Base-by-base conservation (phyloP, 1,140 invertebrate species). In the Neuroterus valhalla region DNA sequence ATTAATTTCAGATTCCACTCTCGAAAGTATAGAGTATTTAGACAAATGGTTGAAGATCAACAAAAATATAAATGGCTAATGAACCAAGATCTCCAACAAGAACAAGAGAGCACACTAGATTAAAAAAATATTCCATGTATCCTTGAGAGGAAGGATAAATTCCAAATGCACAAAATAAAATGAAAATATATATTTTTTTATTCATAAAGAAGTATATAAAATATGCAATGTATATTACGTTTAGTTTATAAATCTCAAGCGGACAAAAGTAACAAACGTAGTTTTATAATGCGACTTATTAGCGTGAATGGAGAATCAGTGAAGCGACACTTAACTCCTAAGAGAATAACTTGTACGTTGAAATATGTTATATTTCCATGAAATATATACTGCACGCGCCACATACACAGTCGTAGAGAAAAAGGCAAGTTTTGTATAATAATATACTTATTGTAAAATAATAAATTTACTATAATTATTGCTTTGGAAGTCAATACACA, bases 21-120 rank as follows among this genome's bases (percentile, higher is more conserved):
- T 70, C 94, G 92, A 81, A 98, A 98, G 85, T 98, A 96, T 86
- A 87, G 89, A 83, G 95, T 98, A 1, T 98, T 96, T 85, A 87
- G 94, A 31, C 93, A 93, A 90, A 96, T 98, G 94, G 87, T 96
- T 17, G 88, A 94, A 77, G 92, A 97, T 90, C 97, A 98, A 86
- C 85, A 92, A 21, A 89, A 92, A 44, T 97, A 97, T 81, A 93
- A 89, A 81, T 86, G 89, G 70, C 83, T 88, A 10, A 90, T 89
- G 87, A 83, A 76, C 15, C 72, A 79, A 38, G 17, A 43, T 55
- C 1, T 26, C 43, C 70, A 70, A 74, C 23, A 8, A 44, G 48
- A 50, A 6, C 50, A n/a, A n/a, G n/a, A n/a, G 46, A 71, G 15
- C 67, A 74, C 45, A 62, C 55, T 69, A 62, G 43, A 43, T 74